A percentile compares a stretch with the other conserved stretches of the same genome.
phyloP scores from a whole-genome alignment of 1,140 invertebrate genomes.

The Thaumetopoea pityocampa region DNA sequence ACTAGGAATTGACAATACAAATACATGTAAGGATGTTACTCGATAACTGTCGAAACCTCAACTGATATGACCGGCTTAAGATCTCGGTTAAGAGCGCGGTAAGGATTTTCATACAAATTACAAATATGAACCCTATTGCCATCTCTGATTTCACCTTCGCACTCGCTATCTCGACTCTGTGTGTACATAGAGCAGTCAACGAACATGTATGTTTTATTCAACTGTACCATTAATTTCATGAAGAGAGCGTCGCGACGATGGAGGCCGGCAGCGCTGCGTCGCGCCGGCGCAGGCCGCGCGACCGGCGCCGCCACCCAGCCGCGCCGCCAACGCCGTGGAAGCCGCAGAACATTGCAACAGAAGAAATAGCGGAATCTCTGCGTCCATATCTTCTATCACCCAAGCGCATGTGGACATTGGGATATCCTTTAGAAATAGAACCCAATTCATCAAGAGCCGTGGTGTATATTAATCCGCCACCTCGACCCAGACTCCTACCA shows the following conservation, averaged over 20 bases:
- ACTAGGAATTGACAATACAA: too few relatives aligned
- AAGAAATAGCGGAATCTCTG: conserved; percentile 56
- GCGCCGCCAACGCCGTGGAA: conserved; percentile 54
- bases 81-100: too few relatives aligned
- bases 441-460: conserved; percentile 78
- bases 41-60: too few relatives aligned
- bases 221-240: conserved; percentile 62
- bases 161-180: conserved; percentile 62
- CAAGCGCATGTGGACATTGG: conserved; percentile 81
- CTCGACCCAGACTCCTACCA: conserved; percentile 41
- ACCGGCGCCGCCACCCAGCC: conserved; percentile 58
- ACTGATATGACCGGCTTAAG: too few relatives aligned
- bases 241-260: conserved; percentile 56
- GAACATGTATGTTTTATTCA: conserved; percentile 65
- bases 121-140: too few relatives aligned
- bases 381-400: conserved; percentile 79
- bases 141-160: conserved; percentile 48
- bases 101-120: too few relatives aligned
- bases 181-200: conserved; percentile 60
- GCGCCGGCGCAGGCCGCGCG: conserved; percentile 53
- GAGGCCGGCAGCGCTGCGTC: conserved; percentile 50
- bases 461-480: conserved; percentile 78
- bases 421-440: conserved; percentile 83
- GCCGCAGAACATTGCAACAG: conserved; percentile 54
- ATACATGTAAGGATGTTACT: too few relatives aligned